Evolutionary conservation across 2,888 invertebrate genomes (phyloP), one percentile per base, ranked within the genome.

Genomic region (Lycophotia porphyrea): DNA sequence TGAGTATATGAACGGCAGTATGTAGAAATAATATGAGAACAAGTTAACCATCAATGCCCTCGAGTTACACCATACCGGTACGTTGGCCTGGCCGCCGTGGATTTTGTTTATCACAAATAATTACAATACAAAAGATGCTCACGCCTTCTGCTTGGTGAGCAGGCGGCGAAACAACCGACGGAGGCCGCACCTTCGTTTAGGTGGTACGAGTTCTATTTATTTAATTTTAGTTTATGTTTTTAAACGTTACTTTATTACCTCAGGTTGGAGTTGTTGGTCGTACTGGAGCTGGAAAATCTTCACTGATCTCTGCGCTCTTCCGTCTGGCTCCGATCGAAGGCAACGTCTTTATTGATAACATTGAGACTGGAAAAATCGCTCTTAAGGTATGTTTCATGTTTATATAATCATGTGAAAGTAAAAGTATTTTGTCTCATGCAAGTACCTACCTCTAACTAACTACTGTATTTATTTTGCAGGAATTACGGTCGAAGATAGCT

Each of bases 221-320:
- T 58, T 18, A 9, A 31, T 31, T 21, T 21, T 34, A 21, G 4
- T 34, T 1, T 8, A 58, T 18, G 18, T 31, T 58, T 58, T 21
- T 21, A 4, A 60, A 60, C 58, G 31, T 21, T 60, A 21, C 21
- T 60, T 58, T 34, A 34, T 11, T 36, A 39, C 18, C 39, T 24
- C 76, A 98, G 98, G 97, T 98, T 69, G 98, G 98, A 69, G 98
- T 98, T 79, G 98, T 98, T 1, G 99, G 99, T 0, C 97, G 99
- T 70, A 99, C 99, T 0, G 99, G 99, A 3, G 98, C 99, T 15
- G 99, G 99, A 24, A 98, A 98, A 92, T 98, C 98, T 0, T 98
- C 98, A 0, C 94, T 98, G 58, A 98, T 98, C 83, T 97, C 98
- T 8, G 98, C 99, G 1, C 94, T 99, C 36, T 99, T 99, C 94